Evolutionary conservation across 2,888 invertebrate species (phyloP).

Genomic region (Clostera curtula): DNA sequence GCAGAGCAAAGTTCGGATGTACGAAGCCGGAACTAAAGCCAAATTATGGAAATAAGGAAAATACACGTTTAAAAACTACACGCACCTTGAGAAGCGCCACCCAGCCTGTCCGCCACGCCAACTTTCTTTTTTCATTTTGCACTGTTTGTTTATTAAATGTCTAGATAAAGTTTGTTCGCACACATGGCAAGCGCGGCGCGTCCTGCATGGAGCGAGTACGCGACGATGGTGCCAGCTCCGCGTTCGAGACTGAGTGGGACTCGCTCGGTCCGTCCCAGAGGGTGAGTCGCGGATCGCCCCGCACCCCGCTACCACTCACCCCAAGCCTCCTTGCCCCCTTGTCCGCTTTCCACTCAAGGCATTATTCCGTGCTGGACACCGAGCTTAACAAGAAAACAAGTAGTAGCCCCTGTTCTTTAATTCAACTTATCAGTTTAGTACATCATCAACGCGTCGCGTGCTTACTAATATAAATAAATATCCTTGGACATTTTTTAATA

Average conservation of each 20-base stretch:
- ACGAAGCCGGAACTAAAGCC: constrained; percentile 18
- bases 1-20: constrained; percentile 14
- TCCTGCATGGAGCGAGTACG: constrained; percentile 15
- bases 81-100: constrained; percentile 31
- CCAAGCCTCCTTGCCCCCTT: constrained; percentile 9
- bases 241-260: constrained; percentile 33
- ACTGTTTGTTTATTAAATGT: constrained; percentile 30
- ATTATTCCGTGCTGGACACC: constrained; percentile 26
- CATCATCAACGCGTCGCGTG: not conserved
- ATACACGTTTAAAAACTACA: constrained; percentile 13
- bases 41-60: constrained; percentile 15
- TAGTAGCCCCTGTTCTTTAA: not conserved
- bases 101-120: constrained; percentile 15
- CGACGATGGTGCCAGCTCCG: constrained; percentile 20
- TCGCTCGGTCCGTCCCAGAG: constrained; percentile 9
- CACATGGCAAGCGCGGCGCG: constrained; percentile 37
- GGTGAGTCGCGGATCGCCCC: constrained; percentile 26
- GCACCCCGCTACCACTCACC: constrained; percentile 13
- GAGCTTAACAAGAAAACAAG: constrained; percentile 9
- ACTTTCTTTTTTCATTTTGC: constrained; percentile 33
- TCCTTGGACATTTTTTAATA: no score
- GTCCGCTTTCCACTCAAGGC: constrained; percentile 9
- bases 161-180: constrained; percentile 48
- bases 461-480: no score
- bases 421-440: not conserved